Evolutionary conservation across 1,140 invertebrate genomes (phyloP).

Genomic region (Cotesia chilonis): DNA sequence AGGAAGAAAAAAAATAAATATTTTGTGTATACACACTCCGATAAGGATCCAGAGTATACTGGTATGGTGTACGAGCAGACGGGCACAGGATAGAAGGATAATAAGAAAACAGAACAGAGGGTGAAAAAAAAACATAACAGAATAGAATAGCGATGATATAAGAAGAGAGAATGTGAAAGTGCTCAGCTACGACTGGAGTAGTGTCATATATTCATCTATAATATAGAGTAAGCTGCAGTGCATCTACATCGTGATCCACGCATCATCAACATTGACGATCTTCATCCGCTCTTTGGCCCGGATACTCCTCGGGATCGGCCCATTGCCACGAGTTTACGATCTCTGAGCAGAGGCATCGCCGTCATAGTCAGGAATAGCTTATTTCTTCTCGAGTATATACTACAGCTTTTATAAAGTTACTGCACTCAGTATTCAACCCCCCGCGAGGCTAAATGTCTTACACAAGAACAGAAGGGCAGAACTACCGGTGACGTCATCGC

Average conservation of each 20-base stretch:
- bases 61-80: no score
- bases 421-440: constrained; percentile 18
- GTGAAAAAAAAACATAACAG: background rate
- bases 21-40: background rate
- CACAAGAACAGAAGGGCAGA: constrained; percentile 8
- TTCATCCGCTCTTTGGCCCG: constrained; percentile 54
- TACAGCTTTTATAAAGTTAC: constrained; percentile 31
- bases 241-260: constrained; percentile 60
- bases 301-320: constrained; percentile 35
- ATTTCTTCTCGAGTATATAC: constrained; percentile 42
- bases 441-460: constrained; percentile 22
- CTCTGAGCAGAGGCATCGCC: constrained; percentile 24
- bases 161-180: constrained; percentile 29
- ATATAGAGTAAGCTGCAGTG: constrained; percentile 19
- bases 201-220: constrained; percentile 34
- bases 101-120: constrained; percentile 7
- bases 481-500: constrained; percentile 53
- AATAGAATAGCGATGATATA: constrained; percentile 1
- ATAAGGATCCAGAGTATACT: no score
- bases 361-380: constrained; percentile 39
- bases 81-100: background rate
- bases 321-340: constrained; percentile 53
- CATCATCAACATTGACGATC: constrained; percentile 65
- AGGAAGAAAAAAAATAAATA: constrained; percentile 16
- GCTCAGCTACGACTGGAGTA: no score